Percentiles rank a stretch among this genome's conserved stretches.
Conservation (phyloP, 2,797 vertebrate genomes). For the Sebastes matsubarae region DNA sequence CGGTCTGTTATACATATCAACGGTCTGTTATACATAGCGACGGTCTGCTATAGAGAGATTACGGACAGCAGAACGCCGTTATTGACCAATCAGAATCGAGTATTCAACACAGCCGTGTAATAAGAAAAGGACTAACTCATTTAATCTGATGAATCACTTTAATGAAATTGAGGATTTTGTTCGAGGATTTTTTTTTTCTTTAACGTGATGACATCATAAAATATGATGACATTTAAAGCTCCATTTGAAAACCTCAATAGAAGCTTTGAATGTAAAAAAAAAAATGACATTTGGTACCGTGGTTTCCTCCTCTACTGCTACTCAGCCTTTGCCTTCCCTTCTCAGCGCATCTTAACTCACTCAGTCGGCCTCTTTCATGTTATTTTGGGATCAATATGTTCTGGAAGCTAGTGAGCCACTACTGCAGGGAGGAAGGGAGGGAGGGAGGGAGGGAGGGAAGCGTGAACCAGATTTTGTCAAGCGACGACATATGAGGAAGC, state of each 20-base stretch:
- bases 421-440: conserved; percentile 26
- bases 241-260: not conserved
- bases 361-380: conserved; percentile 74
- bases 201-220: not conserved
- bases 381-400: conserved; percentile 83
- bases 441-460: conserved; percentile 23
- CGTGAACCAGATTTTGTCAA: conserved; percentile 68
- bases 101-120: too few relatives aligned
- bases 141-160: not conserved
- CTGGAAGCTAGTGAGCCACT: conserved; percentile 69
- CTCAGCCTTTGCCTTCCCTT: conserved; percentile 13
- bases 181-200: too few relatives aligned
- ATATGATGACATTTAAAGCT: not conserved
- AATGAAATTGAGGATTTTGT: too few relatives aligned
- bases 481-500: conserved; percentile 40
- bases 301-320: conserved; percentile 21
- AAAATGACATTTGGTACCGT: too few relatives aligned
- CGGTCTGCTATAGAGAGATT: too few relatives aligned
- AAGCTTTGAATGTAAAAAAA: not conserved
- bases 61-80: too few relatives aligned
- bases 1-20: too few relatives aligned
- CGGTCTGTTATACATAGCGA: too few relatives aligned
- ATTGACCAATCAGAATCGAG: too few relatives aligned
- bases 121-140: not conserved
- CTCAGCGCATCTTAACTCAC: conserved; percentile 61